Evolutionary conservation across 2,888 invertebrate genomes (phyloP), one percentile per base, ranked within the genome.

Genomic region (Caenorhabditis wallacei): DNA sequence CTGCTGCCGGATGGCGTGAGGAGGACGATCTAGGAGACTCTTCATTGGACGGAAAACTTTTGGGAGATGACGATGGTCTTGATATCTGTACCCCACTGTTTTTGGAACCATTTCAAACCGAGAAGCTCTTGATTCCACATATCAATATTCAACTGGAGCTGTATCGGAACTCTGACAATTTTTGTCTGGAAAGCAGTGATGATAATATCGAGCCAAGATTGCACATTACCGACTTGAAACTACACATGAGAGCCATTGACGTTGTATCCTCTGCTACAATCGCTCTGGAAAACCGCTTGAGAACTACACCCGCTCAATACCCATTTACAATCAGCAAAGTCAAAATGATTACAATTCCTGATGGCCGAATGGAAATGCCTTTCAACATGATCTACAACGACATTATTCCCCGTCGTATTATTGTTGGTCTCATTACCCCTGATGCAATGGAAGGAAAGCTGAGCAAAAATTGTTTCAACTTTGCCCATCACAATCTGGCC

Each of bases 1-100:
- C 57, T 4, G 71, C 59, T 2, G 71, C 71, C 7, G 71, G 71
- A 13, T 71, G 71, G 71, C 18, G 2, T 16, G 57, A 56, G n/a
- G n/a, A n/a, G n/a, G n/a, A n/a, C n/a, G n/a, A 7, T 10, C 7
- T 2, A n/a, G n/a, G n/a, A n/a, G n/a, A n/a, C n/a, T n/a, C n/a
- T n/a, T n/a, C n/a, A n/a, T n/a, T n/a, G n/a, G 70, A 56, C 16
- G 40, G 37, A 2, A 8, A 30, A 10, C 8, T n/a, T 37, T 56
- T n/a, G 18, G 20, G 20, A 2, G 18, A 4, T 20, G n/a, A 5
- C 2, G 5, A 2, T 7, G 7, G 20, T 18, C n/a, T 16, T 3
- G 56, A 56, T 35, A 18, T 56, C 3, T 56, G 35, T 56, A 35
- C 56, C 0, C 56, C 56, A n/a, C 35, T 56, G 18, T 35, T 56